These are phyloP conservation scores for Rhinogobio ventralis DNA, from an alignment of 2,797 vertebrate species.

Conservation along the genomic window DNA sequence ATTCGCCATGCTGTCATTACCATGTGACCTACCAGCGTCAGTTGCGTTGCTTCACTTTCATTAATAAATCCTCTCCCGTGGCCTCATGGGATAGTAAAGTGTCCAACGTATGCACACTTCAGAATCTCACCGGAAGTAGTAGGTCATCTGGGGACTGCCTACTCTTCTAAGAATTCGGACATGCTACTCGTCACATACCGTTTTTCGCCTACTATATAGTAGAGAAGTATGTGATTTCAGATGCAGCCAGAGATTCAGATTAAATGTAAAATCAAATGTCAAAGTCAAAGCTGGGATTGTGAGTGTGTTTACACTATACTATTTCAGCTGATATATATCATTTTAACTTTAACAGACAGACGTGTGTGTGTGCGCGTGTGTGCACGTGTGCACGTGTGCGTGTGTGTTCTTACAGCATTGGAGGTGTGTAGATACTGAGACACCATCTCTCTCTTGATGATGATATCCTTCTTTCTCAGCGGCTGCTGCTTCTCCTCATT, in stretches of 20 bases:
- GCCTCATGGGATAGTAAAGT: too few species aligned
- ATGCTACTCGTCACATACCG: background rate
- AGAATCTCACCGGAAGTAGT: too few species aligned
- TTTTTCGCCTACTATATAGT: background rate
- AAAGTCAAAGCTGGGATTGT: background rate
- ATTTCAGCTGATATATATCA: background rate
- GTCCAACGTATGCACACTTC: too few species aligned
- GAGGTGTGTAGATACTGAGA: conserved; percentile 92
- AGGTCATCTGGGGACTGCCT: too few species aligned
- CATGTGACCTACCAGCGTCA: background rate
- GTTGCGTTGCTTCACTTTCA: too few species aligned
- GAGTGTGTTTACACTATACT: background rate
- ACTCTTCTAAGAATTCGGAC: too few species aligned
- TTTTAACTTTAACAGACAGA: background rate
- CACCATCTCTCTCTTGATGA: conserved; percentile 93
- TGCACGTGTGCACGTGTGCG: background rate
- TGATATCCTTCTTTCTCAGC: conserved; percentile 86
- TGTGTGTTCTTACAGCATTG: conserved; percentile 80
- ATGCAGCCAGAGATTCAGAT: background rate
- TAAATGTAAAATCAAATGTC: too few species aligned
- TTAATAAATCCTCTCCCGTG: too few species aligned
- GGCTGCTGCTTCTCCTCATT: conserved; percentile 90
- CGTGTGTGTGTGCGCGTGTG: background rate
- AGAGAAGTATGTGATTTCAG: background rate
- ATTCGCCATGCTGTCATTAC: background rate